Base-by-base conservation (phyloP, 2,888 invertebrate genomes). In the Notodonta dromedarius region DNA sequence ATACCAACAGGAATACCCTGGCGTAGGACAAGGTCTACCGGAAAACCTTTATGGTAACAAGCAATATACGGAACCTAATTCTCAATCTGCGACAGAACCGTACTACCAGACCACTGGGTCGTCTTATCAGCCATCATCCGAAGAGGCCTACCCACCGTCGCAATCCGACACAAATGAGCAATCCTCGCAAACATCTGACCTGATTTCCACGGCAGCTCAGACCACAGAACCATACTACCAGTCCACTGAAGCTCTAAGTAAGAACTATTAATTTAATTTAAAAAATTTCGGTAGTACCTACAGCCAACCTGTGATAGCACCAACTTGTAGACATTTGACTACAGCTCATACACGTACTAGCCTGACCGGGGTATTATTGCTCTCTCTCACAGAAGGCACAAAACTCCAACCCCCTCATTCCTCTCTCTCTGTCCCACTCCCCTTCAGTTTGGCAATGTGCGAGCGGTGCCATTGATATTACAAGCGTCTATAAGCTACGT, bases 191-290 rank as follows among this genome's bases (percentile, higher is more conserved):
- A 8, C 50, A 50, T 16, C 50, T 50, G 16, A 50, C 16, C 14
- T 1, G 16, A 12, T 12, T 12, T 11, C 16, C 14, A 11, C 24
- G 4, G 4, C 51, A 16, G 5, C 13, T 13, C 35, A 35, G 52
- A 52, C 32, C 24, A 12, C 11, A 32, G 32, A 2, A n/a, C 13
- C 13, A 5, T 46, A 46, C 46, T 46, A 51, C 16, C 14, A 9
- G 32, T 32, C 9, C 7, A 32, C 52, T 4, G 52, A 32, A 5
- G 24, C 78, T 42, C 67, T 79, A 71, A 83, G 91, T 91, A 85
- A 86, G 89, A 65, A 56, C 7, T 48, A 13, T 60, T 42, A n/a
- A 44, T 16, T n/a, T n/a, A n/a, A n/a, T n/a, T n/a, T n/a, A n/a
- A n/a, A n/a, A n/a, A n/a, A n/a, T n/a, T n/a, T 24, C 24, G 24